A percentile compares a stretch with the other conserved stretches of the same genome.
These are phyloP conservation scores for Corynorhinus townsendii DNA, from an alignment of 2,113 vertebrate genomes.

Conservation along the genomic window DNA sequence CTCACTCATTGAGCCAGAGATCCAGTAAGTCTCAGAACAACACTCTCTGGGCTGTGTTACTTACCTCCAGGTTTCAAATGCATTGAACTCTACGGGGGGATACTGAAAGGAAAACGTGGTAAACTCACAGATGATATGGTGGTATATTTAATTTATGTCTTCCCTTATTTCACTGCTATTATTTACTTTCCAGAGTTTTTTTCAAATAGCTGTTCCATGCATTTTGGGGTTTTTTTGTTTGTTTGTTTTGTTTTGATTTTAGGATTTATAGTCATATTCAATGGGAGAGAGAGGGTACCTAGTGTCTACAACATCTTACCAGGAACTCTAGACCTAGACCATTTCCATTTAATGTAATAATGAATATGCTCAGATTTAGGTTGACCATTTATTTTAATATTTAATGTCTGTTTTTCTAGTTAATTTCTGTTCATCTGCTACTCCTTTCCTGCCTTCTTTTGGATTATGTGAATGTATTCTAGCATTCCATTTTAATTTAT, in stretches of 20 bases:
- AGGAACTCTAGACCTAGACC: not conserved
- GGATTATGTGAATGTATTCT: not conserved
- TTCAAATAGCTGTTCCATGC: not conserved
- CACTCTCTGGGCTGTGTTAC: not conserved
- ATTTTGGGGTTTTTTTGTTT: not conserved
- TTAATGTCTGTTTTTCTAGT: not conserved
- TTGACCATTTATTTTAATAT: not conserved
- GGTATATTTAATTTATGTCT: not conserved
- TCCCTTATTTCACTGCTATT: not conserved
- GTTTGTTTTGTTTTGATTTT: not conserved
- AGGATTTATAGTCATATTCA: not conserved
- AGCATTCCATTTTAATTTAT: not conserved
- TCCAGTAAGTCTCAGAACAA: not conserved
- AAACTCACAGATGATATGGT: not conserved
- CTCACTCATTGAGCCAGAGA: not conserved
- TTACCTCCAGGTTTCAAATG: not conserved
- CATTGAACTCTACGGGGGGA: not conserved
- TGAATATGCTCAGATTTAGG: not conserved
- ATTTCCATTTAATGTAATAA: not conserved
- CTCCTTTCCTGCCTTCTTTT: not conserved
- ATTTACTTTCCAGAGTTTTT: not conserved
- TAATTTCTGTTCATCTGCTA: not conserved
- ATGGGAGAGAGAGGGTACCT: not conserved
- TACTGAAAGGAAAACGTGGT: not conserved
- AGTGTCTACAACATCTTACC: not conserved